Base-by-base conservation (phyloP, 2,113 vertebrate genomes). In the Heptranchias perlo region DNA sequence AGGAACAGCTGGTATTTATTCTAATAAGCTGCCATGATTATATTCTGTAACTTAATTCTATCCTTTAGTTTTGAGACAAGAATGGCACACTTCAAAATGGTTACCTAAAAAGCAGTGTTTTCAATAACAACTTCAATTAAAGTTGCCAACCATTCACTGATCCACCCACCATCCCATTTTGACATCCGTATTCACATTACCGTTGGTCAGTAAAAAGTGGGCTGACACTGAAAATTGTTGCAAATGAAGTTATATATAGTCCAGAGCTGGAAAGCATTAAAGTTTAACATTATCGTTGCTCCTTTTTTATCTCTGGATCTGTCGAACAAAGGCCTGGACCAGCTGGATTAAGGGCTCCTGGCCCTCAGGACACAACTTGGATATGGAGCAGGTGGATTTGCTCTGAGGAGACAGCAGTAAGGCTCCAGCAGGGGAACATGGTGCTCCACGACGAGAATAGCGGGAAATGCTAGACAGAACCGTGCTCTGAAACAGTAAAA, bases 321-420 rank as follows among this genome's bases (percentile, higher is more conserved):
- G 99, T 95, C 98, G 97, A 92, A 99, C 98, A 0, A 99, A 99
- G 58, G 99, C 99, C 97, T 99, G 99, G 31, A 99, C 99, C 0
- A 99, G 98, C 97, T 99, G 99, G 96, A 99, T 98, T 96, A 99
- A 97, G 28, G 99, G 99, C 97, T 99, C 99, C 97, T 99, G 99
- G 62, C 98, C 98, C 96, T 99, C 99, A 0, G 98, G 98, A 69
- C 97, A 98, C 3, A 96, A 97, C 97, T 99, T 99, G 96, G 98
- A 98, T 23, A 97, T 97, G 0, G 98, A 96, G 0, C 98, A 96
- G 49, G 97, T 94, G 0, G 98, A 97, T 96, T 99, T 99, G 96
- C 98, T 97, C 96, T 99, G 99, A 16, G 98, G 97, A 0, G 98
- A 98, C 84, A 98, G 98, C 52, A 99, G 98, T 89, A 99, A 96